phyloP scores from a whole-genome alignment of 2,888 invertebrate species.

The Cantharis rustica region DNA sequence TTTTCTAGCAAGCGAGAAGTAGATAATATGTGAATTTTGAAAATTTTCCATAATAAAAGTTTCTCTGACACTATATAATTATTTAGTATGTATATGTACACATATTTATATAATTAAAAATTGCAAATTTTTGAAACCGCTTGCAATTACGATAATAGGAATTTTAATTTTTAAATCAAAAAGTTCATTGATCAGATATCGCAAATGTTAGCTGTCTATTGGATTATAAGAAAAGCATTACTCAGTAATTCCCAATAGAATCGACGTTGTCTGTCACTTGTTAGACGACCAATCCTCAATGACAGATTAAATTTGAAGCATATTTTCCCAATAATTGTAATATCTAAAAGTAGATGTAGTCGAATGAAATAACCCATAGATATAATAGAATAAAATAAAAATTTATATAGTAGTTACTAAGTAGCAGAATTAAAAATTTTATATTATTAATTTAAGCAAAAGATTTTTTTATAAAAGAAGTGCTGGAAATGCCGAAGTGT shows the following conservation, averaged over 20 bases:
- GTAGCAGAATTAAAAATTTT: background rate
- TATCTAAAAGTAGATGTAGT: constrained; percentile 40
- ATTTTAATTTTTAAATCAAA: background rate
- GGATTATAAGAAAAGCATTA: constrained; percentile 52
- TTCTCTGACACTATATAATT: too few relatives aligned
- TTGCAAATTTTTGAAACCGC: background rate
- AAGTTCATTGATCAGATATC: constrained; percentile 17
- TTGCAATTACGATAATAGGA: background rate
- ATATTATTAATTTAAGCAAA: background rate
- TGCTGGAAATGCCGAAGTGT: constrained; percentile 14
- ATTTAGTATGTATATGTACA: too few relatives aligned
- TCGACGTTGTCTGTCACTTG: constrained; percentile 52
- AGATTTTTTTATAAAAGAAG: background rate
- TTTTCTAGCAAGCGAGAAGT: too few relatives aligned
- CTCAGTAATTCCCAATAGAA: constrained; percentile 52
- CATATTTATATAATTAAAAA: background rate
- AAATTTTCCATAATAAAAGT: too few relatives aligned
- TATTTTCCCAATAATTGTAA: constrained; percentile 47
- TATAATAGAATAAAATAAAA: background rate
- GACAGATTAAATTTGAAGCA: constrained; percentile 53
- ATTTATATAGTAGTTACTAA: background rate
- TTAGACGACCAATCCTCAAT: constrained; percentile 54
- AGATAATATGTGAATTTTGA: too few relatives aligned
- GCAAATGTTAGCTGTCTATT: constrained; percentile 37
- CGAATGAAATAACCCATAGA: constrained; percentile 28